Evolutionary conservation across 2,797 vertebrate genomes (phyloP).

Genomic region (Hozukius guyotensis): DNA sequence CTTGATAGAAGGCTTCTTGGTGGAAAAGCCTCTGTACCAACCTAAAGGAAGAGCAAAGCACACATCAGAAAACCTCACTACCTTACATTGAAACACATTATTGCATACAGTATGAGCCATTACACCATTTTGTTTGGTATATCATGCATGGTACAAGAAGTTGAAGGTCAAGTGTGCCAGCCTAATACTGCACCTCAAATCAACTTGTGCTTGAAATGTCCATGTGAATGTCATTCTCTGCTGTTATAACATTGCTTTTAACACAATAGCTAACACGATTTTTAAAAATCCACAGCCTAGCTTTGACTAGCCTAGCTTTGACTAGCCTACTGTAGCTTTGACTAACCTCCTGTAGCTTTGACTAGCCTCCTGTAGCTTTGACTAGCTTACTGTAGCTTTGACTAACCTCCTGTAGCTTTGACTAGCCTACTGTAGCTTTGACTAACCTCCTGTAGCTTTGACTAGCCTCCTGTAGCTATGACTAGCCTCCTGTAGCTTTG

Average conservation of each 20-base stretch:
- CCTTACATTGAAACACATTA: neutral
- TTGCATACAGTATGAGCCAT: neutral
- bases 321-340: too few species aligned
- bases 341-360: too few species aligned
- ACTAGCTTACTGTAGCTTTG: too few species aligned
- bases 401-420: too few species aligned
- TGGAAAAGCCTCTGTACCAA: conserved; percentile 97
- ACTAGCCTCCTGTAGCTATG: too few species aligned
- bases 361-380: too few species aligned
- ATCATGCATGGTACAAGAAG: too few species aligned
- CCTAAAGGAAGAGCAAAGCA: conserved; percentile 81
- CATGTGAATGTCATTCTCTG: neutral
- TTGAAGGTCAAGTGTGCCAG: neutral
- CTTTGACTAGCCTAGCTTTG: too few species aligned
- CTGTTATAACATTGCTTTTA: neutral
- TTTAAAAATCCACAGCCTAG: neutral
- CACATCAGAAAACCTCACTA: conserved; percentile 14
- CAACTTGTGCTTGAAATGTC: neutral
- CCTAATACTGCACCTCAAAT: neutral
- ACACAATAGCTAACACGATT: neutral
- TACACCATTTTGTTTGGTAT: neutral
- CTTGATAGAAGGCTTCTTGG: conserved; percentile 94
- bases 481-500: too few species aligned
- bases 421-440: too few species aligned
- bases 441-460: too few species aligned